Conservation (phyloP, 2,113 vertebrate genomes). For the Otocyon megalotis region DNA sequence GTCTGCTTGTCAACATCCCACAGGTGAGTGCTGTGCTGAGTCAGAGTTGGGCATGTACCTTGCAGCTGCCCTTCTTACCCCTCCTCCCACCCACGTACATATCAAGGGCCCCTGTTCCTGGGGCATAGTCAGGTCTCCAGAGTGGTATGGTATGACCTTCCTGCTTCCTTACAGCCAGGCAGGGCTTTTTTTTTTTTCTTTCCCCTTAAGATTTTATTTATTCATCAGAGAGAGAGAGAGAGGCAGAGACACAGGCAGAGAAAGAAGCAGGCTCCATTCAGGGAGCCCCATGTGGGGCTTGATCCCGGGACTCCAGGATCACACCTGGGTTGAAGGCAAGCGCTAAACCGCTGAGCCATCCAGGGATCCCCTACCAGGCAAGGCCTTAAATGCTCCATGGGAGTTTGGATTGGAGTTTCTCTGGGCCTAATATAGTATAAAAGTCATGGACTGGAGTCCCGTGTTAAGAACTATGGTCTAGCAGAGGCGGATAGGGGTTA, state of each 20-base stretch:
- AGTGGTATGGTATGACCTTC: not conserved
- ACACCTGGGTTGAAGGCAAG: no score
- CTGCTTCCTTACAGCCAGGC: not conserved
- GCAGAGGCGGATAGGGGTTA: not conserved
- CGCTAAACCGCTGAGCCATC: no score
- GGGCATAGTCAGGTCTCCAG: not conserved
- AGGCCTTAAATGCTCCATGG: not conserved
- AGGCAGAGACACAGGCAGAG: no score
- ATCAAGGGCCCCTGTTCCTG: not conserved
- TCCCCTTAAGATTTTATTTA: no score
- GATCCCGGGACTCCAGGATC: no score
- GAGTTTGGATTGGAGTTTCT: not conserved
- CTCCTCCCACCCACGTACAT: not conserved
- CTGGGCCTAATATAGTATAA: not conserved
- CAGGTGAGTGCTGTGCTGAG: constrained; percentile 86
- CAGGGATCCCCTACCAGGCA: no score
- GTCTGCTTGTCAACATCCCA: constrained; percentile 96
- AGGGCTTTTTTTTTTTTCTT: not conserved
- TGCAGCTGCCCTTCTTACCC: not conserved
- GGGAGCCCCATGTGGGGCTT: no score
- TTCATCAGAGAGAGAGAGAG: no score
- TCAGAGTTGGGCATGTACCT: no score
- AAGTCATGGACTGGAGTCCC: not conserved
- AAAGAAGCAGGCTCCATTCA: no score
- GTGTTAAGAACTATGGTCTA: not conserved